phyloP scores from a whole-genome alignment of 2,888 invertebrate genomes.

The Sphaerophoria taeniata region DNA sequence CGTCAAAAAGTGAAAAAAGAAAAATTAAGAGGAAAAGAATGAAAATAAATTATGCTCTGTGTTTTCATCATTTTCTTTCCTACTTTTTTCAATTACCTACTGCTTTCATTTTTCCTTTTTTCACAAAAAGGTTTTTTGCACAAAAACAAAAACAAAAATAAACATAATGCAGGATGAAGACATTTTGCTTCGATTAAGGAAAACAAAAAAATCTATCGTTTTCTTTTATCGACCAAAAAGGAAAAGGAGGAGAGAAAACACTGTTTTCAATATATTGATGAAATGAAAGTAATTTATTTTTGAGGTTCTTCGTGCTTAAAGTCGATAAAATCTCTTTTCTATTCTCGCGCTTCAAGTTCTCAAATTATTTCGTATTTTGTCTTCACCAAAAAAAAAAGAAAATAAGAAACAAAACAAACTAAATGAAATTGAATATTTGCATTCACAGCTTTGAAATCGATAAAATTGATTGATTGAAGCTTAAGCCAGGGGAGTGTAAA shows the following conservation, averaged over 20 bases:
- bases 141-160: background rate
- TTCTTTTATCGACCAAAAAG: slow-evolving; percentile 32
- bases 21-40: slow-evolving; percentile 58
- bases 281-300: slow-evolving; percentile 64
- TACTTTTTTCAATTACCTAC: slow-evolving; percentile 5
- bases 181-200: background rate
- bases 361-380: background rate
- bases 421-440: slow-evolving; percentile 23
- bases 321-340: slow-evolving; percentile 22
- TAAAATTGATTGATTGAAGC: slow-evolving; percentile 39
- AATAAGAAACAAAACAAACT: slow-evolving; percentile 26
- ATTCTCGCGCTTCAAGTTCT: background rate
- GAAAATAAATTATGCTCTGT: slow-evolving; percentile 45
- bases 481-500: background rate
- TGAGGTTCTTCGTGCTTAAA: background rate
- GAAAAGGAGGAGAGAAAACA: slow-evolving; percentile 13
- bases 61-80: slow-evolving; percentile 16
- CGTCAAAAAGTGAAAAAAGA: slow-evolving; percentile 50
- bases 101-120: slow-evolving; percentile 1
- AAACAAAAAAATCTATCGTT: background rate
- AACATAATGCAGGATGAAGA: background rate
- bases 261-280: slow-evolving; percentile 52
- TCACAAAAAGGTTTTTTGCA: background rate
- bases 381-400: background rate
- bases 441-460: slow-evolving; percentile 36